A percentile compares a stretch with the other conserved stretches of the same genome.
Conservation (phyloP, 1,140 invertebrate genomes). For the Pseudomyrmex sp. region DNA sequence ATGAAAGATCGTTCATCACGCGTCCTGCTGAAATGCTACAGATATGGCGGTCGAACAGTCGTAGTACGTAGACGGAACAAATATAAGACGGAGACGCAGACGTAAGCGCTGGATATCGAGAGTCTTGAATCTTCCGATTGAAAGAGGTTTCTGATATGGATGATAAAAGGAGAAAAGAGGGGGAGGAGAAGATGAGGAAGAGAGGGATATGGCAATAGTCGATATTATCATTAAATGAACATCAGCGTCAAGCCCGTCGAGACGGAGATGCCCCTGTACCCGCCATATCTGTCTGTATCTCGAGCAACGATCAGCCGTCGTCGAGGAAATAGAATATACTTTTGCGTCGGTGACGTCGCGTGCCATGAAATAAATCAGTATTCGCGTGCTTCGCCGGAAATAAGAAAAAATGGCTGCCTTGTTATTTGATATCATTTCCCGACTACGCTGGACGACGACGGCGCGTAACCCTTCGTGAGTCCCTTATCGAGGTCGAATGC, state of each 20-base stretch:
- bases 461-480: not conserved
- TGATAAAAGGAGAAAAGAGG: not conserved
- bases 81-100: conserved; percentile 12
- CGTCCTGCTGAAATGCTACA: not conserved
- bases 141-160: conserved; percentile 22
- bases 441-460: conserved; percentile 13
- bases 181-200: not conserved
- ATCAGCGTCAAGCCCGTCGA: conserved; percentile 37
- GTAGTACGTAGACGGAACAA: conserved; percentile 12
- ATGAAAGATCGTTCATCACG: conserved; percentile 44
- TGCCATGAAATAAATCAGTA: conserved; percentile 64
- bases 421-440: conserved; percentile 54
- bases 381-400: conserved; percentile 55
- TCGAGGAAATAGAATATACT: conserved; percentile 52
- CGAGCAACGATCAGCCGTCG: conserved; percentile 18
- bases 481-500: not conserved
- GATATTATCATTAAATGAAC: conserved; percentile 59
- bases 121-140: conserved; percentile 32
- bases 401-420: conserved; percentile 64
- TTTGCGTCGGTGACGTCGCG: conserved; percentile 2
- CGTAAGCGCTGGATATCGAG: conserved; percentile 14
- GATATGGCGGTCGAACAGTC: not conserved
- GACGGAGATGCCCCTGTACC: not conserved
- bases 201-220: conserved; percentile 19
- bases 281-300: conserved; percentile 41